phyloP scores from a whole-genome alignment of 2,113 vertebrate species.

The Oceanodroma tethys region DNA sequence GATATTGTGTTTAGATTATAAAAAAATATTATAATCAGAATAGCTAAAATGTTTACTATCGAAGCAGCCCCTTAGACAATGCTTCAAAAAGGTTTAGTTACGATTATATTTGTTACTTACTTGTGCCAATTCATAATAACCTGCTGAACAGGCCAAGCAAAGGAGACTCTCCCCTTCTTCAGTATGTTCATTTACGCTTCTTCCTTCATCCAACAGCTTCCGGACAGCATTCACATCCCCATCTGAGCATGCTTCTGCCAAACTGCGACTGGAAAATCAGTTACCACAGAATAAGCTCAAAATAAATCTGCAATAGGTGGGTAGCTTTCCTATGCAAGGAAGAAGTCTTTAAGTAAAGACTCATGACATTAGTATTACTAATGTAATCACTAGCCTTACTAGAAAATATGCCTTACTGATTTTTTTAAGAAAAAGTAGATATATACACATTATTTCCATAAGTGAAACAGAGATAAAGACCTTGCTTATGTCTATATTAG shows the following conservation, averaged over 20 bases:
- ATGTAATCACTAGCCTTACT: too few species aligned
- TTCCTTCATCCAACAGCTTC: constrained; percentile 95
- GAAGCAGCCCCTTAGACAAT: not conserved
- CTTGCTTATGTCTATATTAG: not conserved
- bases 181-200: constrained; percentile 97
- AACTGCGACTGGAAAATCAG: constrained; percentile 89
- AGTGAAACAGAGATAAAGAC: not conserved
- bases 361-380: not conserved
- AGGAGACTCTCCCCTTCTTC: constrained; percentile 97
- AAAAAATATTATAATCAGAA: not conserved
- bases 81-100: not conserved
- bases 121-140: constrained; percentile 98
- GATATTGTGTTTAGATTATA: not conserved
- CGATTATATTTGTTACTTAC: constrained; percentile 66
- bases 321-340: not conserved
- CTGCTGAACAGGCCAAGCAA: constrained; percentile 95
- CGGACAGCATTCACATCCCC: constrained; percentile 97
- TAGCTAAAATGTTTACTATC: not conserved
- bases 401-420: not conserved
- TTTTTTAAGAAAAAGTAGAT: not conserved
- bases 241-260: constrained; percentile 98
- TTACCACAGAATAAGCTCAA: not conserved
- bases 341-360: not conserved
- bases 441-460: not conserved
- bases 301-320: not conserved